A percentile compares a stretch with the other conserved stretches of the same genome.
These are phyloP conservation scores for Anguilla japonica DNA, from an alignment of 2,113 vertebrate species.

Conservation along the genomic window DNA sequence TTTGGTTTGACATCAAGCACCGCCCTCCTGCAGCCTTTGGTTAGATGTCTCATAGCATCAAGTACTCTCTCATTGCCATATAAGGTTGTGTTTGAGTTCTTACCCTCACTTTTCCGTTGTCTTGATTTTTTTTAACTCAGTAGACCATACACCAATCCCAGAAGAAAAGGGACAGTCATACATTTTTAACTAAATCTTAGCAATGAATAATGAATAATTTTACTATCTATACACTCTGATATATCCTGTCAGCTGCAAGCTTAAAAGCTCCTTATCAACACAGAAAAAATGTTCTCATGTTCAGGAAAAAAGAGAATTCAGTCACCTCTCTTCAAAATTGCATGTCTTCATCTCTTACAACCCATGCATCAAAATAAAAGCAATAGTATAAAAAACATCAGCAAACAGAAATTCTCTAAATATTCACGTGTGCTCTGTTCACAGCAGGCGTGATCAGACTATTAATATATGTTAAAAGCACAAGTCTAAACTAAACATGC, in stretches of 20 bases:
- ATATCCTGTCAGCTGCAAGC: slow-evolving; percentile 60
- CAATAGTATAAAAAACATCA: neutral
- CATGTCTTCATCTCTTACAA: neutral
- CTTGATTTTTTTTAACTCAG: slow-evolving; percentile 7
- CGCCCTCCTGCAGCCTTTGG: neutral
- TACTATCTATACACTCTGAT: slow-evolving; percentile 67
- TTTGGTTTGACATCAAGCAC: too few relatives aligned
- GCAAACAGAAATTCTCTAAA: neutral
- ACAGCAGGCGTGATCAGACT: neutral
- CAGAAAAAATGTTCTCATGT: slow-evolving; percentile 17
- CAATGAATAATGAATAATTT: slow-evolving; percentile 69
- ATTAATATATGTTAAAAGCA: neutral
- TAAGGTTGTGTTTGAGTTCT: neutral
- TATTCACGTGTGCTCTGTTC: neutral
- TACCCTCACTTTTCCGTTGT: neutral
- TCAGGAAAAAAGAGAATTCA: neutral
- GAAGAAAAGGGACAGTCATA: slow-evolving; percentile 60
- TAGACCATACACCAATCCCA: slow-evolving; percentile 57
- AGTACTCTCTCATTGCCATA: neutral
- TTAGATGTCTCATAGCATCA: neutral
- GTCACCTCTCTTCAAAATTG: neutral
- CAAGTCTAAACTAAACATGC: neutral
- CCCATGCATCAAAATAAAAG: neutral
- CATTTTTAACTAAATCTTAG: slow-evolving; percentile 68
- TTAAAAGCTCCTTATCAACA: slow-evolving; percentile 65